Conservation (phyloP, 2,797 vertebrate species). For the Tapera naevia region DNA sequence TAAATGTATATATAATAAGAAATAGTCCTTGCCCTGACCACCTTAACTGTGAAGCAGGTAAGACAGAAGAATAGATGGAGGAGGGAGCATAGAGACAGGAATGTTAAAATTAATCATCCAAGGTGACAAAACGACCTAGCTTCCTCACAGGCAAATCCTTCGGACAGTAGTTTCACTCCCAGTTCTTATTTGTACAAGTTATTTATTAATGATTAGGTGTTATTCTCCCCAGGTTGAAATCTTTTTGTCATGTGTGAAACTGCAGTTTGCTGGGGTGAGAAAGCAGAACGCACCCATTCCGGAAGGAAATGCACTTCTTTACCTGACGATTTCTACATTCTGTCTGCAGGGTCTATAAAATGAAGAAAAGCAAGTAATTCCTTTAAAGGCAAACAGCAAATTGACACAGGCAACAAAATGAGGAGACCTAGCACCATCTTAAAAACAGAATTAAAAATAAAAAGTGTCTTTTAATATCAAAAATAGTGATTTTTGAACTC, state of each 20-base stretch:
- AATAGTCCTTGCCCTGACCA: background rate
- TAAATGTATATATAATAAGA: background rate
- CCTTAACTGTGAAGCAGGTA: background rate
- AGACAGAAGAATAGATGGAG: constrained; percentile 4
- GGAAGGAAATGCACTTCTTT: background rate
- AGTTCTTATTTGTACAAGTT: constrained; percentile 23
- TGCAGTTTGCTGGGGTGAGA: background rate
- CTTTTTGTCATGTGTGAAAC: background rate
- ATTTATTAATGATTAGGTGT: background rate
- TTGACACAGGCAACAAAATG: background rate
- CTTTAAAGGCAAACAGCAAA: background rate
- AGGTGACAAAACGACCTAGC: background rate
- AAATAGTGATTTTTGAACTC: background rate
- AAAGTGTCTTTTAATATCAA: background rate
- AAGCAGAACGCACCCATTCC: background rate
- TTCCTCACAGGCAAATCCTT: constrained; percentile 19
- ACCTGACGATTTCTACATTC: background rate
- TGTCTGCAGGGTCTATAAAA: background rate
- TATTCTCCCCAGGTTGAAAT: background rate
- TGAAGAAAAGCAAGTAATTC: background rate
- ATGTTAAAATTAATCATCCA: constrained; percentile 48
- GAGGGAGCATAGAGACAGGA: background rate
- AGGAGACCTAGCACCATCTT: background rate
- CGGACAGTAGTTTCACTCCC: background rate
- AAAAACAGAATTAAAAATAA: background rate